Base-by-base conservation (phyloP, 1,140 invertebrate genomes). In the Venustaconcha ellipsiformis region DNA sequence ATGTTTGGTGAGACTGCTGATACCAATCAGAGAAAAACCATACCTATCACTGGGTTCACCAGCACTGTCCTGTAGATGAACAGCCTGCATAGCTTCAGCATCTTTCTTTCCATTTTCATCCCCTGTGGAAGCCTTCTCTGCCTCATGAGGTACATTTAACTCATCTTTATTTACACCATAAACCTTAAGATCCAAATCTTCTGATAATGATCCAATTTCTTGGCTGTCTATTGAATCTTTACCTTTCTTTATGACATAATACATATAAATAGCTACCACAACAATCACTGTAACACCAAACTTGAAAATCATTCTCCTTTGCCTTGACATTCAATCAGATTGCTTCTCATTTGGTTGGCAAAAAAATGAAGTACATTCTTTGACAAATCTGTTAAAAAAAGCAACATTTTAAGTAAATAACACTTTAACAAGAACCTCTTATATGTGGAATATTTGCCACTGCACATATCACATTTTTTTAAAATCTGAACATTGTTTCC, bases 221-320 rank as follows among this genome's bases (percentile, higher is more conserved):
- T 55, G n/a, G 58, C 67, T 70, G n/a, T 66, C 62, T 26, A 30
- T 48, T 14, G 57, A 20, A 17, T 70, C n/a, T 20, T 57, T 56
- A 59, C 74, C 23, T 55, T 76, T 59, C 17, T 81, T 78, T 56
- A 81, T 78, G 15, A 79, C 59, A 74, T 81, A 84, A 63, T 80
- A 83, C 20, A 84, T 76, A 26, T 82, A 62, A 55, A 84, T 58
- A 23, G 80, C 82, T 14, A 82, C 79, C 56, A 81, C 14, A 13
- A 84, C 60, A 14, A 84, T 78, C 1, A 84, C 66, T 26, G 81
- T 82, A 26, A 84, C 72, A 26, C 83, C 81, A 74, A 84, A 70
- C 70, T 83, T 83, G 64, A 84, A 84, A 20, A 84, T 20, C 81
- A 84, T 84, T 65, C 37, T 58, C 80, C 64, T 57, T 66, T 30